A percentile compares a stretch with the other conserved stretches of the same genome.
These are phyloP conservation scores for Drosophila falleni DNA, from an alignment of 2,888 invertebrate species.

Conservation along the genomic window DNA sequence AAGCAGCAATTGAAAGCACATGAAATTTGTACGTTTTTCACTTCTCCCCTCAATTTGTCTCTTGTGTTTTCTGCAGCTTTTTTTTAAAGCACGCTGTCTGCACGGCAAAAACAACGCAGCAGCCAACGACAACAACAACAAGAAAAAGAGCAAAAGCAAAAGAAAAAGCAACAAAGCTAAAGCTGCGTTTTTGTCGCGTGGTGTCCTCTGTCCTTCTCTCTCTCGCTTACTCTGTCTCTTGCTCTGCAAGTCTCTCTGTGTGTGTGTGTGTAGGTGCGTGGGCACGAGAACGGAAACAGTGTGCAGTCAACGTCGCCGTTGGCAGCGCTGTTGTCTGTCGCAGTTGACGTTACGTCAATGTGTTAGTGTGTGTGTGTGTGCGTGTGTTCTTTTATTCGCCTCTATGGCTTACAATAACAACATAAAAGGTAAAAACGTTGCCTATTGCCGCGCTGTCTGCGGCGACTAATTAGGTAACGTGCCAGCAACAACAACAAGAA, in stretches of 20 bases:
- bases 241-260: constrained; percentile 16
- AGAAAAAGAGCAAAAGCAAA: constrained; percentile 27
- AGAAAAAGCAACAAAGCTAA: constrained; percentile 36
- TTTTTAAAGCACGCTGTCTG: constrained; percentile 18
- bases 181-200: constrained; percentile 66
- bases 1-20: constrained; percentile 62
- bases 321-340: constrained; percentile 50
- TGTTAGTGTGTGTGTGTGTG: constrained; percentile 22
- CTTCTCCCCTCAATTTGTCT: constrained; percentile 54
- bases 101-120: constrained; percentile 27
- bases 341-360: constrained; percentile 76
- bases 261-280: constrained; percentile 66
- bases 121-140: constrained; percentile 18
- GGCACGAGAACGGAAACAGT: constrained; percentile 79
- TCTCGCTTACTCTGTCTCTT: constrained; percentile 2
- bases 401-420: constrained; percentile 57
- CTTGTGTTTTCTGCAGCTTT: constrained; percentile 22
- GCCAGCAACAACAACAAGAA: constrained; percentile 63
- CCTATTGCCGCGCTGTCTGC: constrained; percentile 83
- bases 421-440: constrained; percentile 79
- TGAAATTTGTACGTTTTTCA: constrained; percentile 56
- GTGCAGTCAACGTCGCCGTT: constrained; percentile 53
- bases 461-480: constrained; percentile 83
- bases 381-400: constrained; percentile 42
- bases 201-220: constrained; percentile 32